Conservation (phyloP, 1,140 invertebrate species). For the Portunus trituberculatus region DNA sequence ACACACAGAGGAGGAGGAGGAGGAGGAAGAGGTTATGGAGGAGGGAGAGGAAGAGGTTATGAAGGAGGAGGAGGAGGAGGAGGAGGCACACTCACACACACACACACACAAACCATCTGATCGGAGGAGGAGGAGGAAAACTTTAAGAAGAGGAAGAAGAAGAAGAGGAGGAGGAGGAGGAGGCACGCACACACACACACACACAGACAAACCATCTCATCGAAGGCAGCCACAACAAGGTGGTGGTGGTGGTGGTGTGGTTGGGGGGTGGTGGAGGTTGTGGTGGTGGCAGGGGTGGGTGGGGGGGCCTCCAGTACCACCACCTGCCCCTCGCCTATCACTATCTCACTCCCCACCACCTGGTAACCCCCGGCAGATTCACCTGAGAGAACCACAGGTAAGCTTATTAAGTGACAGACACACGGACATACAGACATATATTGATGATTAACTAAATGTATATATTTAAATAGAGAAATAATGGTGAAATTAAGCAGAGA, state of each 20-base stretch:
- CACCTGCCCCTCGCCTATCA: slow-evolving; percentile 54
- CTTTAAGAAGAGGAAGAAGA: too few relatives aligned
- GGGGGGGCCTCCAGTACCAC: slow-evolving; percentile 50
- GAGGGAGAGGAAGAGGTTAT: too few relatives aligned
- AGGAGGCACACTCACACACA: neutral
- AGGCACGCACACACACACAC: too few relatives aligned
- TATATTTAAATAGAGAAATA: too few relatives aligned
- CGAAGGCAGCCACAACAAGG: slow-evolving; percentile 58
- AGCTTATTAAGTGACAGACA: too few relatives aligned
- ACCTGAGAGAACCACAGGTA: too few relatives aligned
- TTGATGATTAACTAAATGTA: too few relatives aligned
- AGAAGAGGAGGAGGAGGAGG: neutral
- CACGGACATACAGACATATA: too few relatives aligned
- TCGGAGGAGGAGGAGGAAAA: neutral
- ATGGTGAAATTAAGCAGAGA: too few relatives aligned
- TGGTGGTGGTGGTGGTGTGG: slow-evolving; percentile 39
- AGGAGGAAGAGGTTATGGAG: too few relatives aligned
- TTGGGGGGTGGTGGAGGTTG: slow-evolving; percentile 29
- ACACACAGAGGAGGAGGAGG: too few relatives aligned
- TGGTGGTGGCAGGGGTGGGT: neutral
- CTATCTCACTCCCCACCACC: slow-evolving; percentile 69
- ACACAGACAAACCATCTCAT: slow-evolving; percentile 46
- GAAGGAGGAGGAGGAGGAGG: neutral
- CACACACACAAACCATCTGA: slow-evolving; percentile 50
- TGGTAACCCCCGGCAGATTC: slow-evolving; percentile 62